These are phyloP conservation scores for Drosophila fulvimacula DNA, from an alignment of 2,888 invertebrate species.

Conservation along the genomic window DNA sequence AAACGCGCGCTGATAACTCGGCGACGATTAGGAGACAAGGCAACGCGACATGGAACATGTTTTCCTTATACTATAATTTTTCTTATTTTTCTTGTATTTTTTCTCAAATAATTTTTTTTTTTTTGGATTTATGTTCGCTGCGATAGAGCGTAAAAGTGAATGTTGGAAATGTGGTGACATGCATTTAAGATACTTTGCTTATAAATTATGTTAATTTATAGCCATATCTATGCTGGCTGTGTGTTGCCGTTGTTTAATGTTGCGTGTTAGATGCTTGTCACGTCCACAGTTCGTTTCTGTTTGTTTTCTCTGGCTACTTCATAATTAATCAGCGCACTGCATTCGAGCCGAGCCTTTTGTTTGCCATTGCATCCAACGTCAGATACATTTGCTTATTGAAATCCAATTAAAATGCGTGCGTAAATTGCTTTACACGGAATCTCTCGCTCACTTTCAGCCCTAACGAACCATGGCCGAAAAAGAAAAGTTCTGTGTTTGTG, in stretches of 20 bases:
- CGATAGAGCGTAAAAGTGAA: slow-evolving; percentile 77
- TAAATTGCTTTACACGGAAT: slow-evolving; percentile 70
- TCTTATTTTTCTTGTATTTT: slow-evolving; percentile 12
- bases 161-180: slow-evolving; percentile 75
- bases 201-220: slow-evolving; percentile 77
- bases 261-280: slow-evolving; percentile 64
- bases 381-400: slow-evolving; percentile 53
- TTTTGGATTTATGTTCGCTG: slow-evolving; percentile 50
- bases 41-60: slow-evolving; percentile 54
- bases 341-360: slow-evolving; percentile 25
- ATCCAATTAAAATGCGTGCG: slow-evolving; percentile 74
- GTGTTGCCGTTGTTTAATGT: slow-evolving; percentile 59
- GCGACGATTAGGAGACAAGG: slow-evolving; percentile 57
- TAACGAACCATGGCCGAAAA: slow-evolving; percentile 59
- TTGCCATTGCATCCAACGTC: slow-evolving; percentile 50
- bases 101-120: neutral
- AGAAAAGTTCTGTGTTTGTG: slow-evolving; percentile 40
- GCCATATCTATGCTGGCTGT: slow-evolving; percentile 51
- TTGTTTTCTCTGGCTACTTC: slow-evolving; percentile 25
- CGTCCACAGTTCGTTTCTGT: slow-evolving; percentile 48
- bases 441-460: slow-evolving; percentile 69
- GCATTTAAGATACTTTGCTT: slow-evolving; percentile 76
- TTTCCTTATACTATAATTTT: slow-evolving; percentile 40
- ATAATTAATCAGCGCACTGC: slow-evolving; percentile 52
- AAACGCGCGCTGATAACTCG: slow-evolving; percentile 47